Conservation (phyloP, 30 jellyfish, hydroid and myxozoan species). For the Mastigias papua region DNA sequence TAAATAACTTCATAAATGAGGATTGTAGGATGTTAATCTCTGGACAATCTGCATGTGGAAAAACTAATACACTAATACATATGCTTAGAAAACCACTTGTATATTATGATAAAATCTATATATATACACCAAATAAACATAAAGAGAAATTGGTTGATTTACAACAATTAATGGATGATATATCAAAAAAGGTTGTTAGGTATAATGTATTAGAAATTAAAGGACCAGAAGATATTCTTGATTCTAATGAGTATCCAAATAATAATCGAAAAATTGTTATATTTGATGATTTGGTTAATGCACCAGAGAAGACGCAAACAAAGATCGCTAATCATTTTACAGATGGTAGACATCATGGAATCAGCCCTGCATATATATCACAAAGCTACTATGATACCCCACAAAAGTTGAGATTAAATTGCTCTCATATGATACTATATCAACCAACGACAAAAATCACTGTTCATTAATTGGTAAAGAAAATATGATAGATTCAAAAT, state of each 20-base stretch:
- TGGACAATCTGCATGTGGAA: slow-evolving; percentile 23
- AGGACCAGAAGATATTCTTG: slow-evolving; percentile 26
- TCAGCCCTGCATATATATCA: slow-evolving; percentile 18
- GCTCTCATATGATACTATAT: slow-evolving; percentile 55
- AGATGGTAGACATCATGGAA: slow-evolving; percentile 45
- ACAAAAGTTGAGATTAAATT: slow-evolving; percentile 19
- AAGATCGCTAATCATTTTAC: slow-evolving; percentile 53
- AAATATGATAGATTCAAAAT: slow-evolving; percentile 36
- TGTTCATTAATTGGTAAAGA: slow-evolving; percentile 51
- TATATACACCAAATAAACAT: not conserved
- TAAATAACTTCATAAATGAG: slow-evolving; percentile 5
- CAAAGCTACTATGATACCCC: slow-evolving; percentile 46
- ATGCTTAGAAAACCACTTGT: slow-evolving; percentile 27
- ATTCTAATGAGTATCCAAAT: slow-evolving; percentile 41
- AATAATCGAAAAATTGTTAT: slow-evolving; percentile 29
- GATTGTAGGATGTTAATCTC: not conserved
- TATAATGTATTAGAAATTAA: slow-evolving; percentile 35
- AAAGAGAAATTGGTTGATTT: not conserved
- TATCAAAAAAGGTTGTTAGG: slow-evolving; percentile 30
- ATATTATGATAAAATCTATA: not conserved
- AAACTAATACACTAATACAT: slow-evolving; percentile 27
- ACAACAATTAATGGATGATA: slow-evolving; percentile 22
- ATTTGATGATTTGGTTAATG: slow-evolving; percentile 41
- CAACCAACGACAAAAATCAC: slow-evolving; percentile 56
- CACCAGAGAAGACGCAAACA: slow-evolving; percentile 37